phyloP scores from a whole-genome alignment of 2,797 vertebrate species.

The Eremophila alpestris region DNA sequence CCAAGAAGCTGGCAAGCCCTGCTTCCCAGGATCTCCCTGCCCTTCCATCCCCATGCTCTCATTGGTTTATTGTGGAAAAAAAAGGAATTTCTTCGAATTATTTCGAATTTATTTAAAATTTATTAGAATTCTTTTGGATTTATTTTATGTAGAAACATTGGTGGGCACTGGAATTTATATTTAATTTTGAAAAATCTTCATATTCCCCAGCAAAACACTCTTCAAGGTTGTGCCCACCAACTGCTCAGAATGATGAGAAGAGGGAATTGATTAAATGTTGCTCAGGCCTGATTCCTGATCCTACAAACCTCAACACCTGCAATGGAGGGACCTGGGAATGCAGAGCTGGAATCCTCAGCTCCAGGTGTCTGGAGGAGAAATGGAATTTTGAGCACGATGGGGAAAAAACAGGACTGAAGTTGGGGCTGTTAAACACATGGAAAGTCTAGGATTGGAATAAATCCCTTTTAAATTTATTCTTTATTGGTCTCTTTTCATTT shows the following conservation, averaged over 20 bases:
- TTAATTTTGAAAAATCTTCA: neutral
- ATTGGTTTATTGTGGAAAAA: neutral
- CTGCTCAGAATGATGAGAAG: neutral
- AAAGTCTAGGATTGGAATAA: neutral
- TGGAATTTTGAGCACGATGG: neutral
- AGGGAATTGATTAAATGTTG: neutral
- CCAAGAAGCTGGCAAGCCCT: neutral
- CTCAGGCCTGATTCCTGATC: neutral
- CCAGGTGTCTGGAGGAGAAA: neutral
- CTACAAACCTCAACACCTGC: neutral
- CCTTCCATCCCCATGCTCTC: neutral
- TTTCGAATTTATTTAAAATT: neutral
- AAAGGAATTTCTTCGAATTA: neutral
- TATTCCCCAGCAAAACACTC: neutral
- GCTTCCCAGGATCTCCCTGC: neutral
- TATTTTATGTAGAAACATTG: neutral
- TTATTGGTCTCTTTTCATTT: neutral
- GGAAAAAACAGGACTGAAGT: neutral
- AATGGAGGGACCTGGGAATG: fast-evolving
- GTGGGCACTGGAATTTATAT: neutral
- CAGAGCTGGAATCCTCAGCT: neutral
- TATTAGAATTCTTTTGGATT: neutral
- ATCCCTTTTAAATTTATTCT: neutral
- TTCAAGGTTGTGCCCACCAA: neutral
- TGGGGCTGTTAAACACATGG: neutral